phyloP scores from a whole-genome alignment of 2,888 invertebrate species.

The Buathra laborator region DNA sequence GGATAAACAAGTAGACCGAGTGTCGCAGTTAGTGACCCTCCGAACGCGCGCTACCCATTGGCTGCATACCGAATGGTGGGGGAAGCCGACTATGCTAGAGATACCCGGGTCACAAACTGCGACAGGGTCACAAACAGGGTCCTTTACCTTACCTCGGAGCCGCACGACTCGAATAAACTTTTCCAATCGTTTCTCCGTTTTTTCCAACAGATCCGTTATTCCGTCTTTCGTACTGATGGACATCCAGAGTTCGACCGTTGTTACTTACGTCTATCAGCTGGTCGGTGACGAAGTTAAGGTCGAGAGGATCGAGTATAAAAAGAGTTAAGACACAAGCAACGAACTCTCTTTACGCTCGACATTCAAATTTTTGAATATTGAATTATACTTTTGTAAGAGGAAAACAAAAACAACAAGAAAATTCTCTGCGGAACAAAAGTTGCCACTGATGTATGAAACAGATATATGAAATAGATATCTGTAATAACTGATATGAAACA shows the following conservation, averaged over 20 bases:
- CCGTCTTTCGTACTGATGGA: conserved; percentile 99
- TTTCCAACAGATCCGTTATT: conserved; percentile 89
- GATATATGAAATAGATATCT: no score
- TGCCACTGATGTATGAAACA: conserved; percentile 31
- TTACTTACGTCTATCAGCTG: conserved; percentile 99
- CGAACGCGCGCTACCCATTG: no score
- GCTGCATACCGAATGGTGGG: no score
- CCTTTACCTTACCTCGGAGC: neutral
- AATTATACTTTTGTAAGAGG: conserved; percentile 37
- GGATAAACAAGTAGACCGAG: no score
- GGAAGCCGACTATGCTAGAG: no score
- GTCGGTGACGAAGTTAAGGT: conserved; percentile 99
- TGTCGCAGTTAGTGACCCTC: no score
- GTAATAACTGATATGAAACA: no score
- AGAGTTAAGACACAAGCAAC: conserved; percentile 87
- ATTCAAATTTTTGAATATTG: conserved; percentile 44
- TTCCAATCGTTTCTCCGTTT: neutral
- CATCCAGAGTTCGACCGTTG: conserved; percentile 98
- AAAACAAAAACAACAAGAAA: neutral
- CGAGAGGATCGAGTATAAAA: conserved; percentile 98
- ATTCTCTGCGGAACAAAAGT: conserved; percentile 22
- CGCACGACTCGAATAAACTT: neutral
- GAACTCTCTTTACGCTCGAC: conserved; percentile 13
- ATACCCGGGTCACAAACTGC: no score
- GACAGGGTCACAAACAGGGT: no score